Evolutionary conservation across 1,140 invertebrate species (phyloP).

Genomic region (Heliconius hermathena): DNA sequence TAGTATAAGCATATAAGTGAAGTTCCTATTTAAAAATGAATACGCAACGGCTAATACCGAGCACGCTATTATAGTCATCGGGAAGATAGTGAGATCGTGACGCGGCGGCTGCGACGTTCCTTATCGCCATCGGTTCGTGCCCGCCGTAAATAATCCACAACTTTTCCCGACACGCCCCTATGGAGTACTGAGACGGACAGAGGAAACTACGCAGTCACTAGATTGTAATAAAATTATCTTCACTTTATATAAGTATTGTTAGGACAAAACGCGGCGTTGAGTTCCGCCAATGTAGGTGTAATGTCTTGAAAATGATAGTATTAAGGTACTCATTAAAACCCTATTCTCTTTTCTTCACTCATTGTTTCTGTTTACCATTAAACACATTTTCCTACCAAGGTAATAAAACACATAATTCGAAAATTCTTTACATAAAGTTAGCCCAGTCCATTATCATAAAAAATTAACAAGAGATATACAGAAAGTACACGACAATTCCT

Average conservation of each 20-base stretch:
- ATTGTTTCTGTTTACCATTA: no score
- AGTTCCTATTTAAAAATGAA: slow-evolving; percentile 21
- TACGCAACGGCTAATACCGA: slow-evolving; percentile 29
- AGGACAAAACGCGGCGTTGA: background rate
- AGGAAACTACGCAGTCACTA: slow-evolving; percentile 51
- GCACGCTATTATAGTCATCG: slow-evolving; percentile 64
- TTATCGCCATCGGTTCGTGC: slow-evolving; percentile 80
- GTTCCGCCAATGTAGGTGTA: no score
- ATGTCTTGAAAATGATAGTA: no score
- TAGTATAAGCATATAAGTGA: background rate
- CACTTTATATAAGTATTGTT: background rate
- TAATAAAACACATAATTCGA: no score
- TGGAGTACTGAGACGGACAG: slow-evolving; percentile 52
- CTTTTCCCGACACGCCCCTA: slow-evolving; percentile 77
- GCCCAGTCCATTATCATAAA: no score
- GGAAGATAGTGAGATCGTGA: slow-evolving; percentile 78
- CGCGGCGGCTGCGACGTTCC: slow-evolving; percentile 76
- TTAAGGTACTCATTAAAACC: no score
- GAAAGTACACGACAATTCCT: no score
- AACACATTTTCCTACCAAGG: no score
- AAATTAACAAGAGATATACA: no score
- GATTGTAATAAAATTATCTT: background rate
- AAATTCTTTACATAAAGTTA: no score
- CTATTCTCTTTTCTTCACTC: no score
- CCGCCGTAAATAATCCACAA: slow-evolving; percentile 79